Conservation (phyloP, 2,797 vertebrate species). For the Eulemur coronatus region DNA sequence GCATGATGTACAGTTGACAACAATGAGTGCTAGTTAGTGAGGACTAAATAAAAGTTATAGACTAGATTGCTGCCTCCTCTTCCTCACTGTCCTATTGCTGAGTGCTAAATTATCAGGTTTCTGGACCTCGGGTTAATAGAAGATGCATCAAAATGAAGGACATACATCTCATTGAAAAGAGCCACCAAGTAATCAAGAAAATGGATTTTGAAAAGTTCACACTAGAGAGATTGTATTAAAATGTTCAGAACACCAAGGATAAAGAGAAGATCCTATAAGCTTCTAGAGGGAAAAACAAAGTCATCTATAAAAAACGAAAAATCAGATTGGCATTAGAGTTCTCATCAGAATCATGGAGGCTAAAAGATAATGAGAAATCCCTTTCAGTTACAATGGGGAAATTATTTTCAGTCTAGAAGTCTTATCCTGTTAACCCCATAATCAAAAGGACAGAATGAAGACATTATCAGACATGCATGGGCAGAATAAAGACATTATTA, state of each 20-base stretch:
- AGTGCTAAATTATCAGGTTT: neutral
- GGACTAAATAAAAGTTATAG: neutral
- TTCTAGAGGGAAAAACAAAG: neutral
- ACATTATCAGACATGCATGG: neutral
- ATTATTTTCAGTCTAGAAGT: constrained; percentile 14
- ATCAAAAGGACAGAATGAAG: neutral
- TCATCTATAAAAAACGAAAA: neutral
- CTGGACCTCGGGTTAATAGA: neutral
- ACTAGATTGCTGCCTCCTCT: neutral
- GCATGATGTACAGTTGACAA: neutral
- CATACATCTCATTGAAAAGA: neutral
- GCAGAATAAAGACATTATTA: neutral
- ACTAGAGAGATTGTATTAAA: neutral
- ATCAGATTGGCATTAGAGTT: neutral
- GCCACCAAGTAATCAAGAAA: neutral
- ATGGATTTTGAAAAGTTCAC: neutral
- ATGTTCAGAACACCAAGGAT: neutral
- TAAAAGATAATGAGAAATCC: neutral
- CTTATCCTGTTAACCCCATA: neutral
- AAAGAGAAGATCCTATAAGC: neutral
- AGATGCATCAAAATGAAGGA: neutral
- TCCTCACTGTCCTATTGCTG: neutral
- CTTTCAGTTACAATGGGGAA: neutral
- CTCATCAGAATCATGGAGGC: neutral
- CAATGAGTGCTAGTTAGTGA: neutral